Base-by-base conservation (phyloP, 2,888 invertebrate genomes). In the Cremastobaeus sp. region DNA sequence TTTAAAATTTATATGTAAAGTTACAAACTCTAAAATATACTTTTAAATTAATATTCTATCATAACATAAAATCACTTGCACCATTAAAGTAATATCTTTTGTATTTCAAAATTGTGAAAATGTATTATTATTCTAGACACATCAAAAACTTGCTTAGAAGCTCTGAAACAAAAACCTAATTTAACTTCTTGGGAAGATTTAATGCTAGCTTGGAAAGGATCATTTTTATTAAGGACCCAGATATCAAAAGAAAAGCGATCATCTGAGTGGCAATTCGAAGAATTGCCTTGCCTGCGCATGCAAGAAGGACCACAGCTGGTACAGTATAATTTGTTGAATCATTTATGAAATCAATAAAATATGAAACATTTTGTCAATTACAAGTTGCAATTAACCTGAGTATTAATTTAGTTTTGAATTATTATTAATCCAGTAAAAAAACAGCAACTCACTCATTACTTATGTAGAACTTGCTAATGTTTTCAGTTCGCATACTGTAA, bases 221-320 rank as follows among this genome's bases (percentile, higher is more conserved):
- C 48, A n/a, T 50, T 50, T 20, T 25, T 34, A 11, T 18, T 28
- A 5, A n/a, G 34, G 20, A 9, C 12, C 11, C 15, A 50, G 12
- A 2, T 50, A 11, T 20, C 48, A 11, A 50, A 28, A 34, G 48
- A 50, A 5, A 50, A 28, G 20, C 1, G 20, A 34, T 5, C 1
- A 1, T 11, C 34, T 3, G 1, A 25, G 14, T 50, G 48, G 48
- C 48, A 50, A 34, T 50, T 34, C 12, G 8, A 50, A n/a, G 18
- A 50, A 8, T 20, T 50, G 6, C 34, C 48, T 32, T 50, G 48
- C 11, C 11, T 50, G 11, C 6, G 34, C 20, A 11, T 1, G 2
- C 3, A 4, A 18, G 12, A 17, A 4, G 48, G 34, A 11, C 5
- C 9, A 6, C 6, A 34, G 20, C 12, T 50, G 18, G 48, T 50